phyloP scores from a whole-genome alignment of 2,113 vertebrate species.

The Progne subis region DNA sequence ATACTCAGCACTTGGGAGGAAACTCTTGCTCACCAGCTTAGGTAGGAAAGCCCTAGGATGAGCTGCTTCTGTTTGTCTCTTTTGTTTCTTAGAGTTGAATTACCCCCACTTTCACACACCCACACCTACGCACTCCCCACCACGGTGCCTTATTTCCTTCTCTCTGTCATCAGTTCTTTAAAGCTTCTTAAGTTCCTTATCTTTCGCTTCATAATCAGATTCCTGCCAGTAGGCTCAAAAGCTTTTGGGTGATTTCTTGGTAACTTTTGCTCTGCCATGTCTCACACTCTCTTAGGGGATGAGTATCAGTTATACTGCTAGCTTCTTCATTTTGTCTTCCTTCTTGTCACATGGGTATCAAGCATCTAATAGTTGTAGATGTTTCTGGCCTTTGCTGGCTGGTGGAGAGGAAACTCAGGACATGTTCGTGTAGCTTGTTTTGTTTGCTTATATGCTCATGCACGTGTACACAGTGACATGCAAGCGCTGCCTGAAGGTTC shows the following conservation, averaged over 20 bases:
- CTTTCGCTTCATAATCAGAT: background rate
- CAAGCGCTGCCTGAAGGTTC: background rate
- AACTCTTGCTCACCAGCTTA: background rate
- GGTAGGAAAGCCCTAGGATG: background rate
- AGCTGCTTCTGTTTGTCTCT: background rate
- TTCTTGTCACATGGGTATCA: background rate
- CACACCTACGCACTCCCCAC: background rate
- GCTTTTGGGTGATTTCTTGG: background rate
- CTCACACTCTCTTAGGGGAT: background rate
- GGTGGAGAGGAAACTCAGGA: background rate
- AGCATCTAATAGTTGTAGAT: background rate
- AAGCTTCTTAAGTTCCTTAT: background rate
- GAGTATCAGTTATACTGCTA: background rate
- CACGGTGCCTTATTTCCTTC: background rate
- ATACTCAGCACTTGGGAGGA: background rate
- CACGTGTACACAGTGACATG: background rate
- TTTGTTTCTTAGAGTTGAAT: background rate
- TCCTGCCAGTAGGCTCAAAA: background rate
- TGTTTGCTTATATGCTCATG: background rate
- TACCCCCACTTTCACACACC: background rate
- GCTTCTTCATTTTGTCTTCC: background rate
- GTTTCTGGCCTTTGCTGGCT: background rate
- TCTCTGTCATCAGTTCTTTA: background rate
- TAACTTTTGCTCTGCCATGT: background rate
- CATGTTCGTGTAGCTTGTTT: background rate